Conservation (phyloP, 2,113 vertebrate species). For the Hiodon tergisus region DNA sequence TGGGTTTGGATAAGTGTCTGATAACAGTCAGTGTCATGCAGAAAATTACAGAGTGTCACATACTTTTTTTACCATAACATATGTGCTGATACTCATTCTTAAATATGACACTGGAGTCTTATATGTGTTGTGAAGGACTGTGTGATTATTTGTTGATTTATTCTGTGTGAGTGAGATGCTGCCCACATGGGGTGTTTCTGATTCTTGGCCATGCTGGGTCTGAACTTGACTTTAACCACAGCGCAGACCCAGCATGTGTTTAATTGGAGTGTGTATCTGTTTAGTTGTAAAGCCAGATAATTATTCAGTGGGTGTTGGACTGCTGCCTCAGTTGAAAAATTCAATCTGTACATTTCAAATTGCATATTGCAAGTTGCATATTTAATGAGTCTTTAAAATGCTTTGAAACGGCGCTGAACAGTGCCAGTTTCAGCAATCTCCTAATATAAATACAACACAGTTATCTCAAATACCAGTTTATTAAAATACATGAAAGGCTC, state of each 20-base stretch:
- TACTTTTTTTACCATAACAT: too few species aligned
- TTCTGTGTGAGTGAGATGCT: conserved; percentile 46
- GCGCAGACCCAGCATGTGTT: conserved; percentile 50
- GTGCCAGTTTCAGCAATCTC: not conserved
- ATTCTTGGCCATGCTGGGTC: conserved; percentile 50
- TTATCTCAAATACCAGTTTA: too few species aligned
- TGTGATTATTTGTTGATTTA: conserved; percentile 49
- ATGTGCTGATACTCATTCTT: too few species aligned
- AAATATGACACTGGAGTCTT: not conserved
- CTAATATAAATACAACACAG: not conserved
- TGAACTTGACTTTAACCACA: conserved; percentile 48
- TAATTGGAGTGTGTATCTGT: conserved; percentile 55
- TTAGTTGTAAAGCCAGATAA: conserved; percentile 36
- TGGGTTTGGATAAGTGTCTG: too few species aligned
- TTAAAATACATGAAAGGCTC: too few species aligned
- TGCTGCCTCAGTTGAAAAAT: not conserved
- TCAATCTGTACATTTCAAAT: not conserved
- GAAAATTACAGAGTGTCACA: too few species aligned
- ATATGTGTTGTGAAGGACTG: too few species aligned
- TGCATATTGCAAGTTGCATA: not conserved
- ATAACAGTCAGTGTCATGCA: too few species aligned
- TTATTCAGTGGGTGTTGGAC: conserved; percentile 5
- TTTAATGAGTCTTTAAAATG: not conserved
- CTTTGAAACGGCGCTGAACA: not conserved
- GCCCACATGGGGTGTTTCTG: conserved; percentile 49